Percentiles rank a stretch among this genome's conserved stretches.
Conservation (phyloP, 2,797 vertebrate genomes). For the Rhincodon typus region DNA sequence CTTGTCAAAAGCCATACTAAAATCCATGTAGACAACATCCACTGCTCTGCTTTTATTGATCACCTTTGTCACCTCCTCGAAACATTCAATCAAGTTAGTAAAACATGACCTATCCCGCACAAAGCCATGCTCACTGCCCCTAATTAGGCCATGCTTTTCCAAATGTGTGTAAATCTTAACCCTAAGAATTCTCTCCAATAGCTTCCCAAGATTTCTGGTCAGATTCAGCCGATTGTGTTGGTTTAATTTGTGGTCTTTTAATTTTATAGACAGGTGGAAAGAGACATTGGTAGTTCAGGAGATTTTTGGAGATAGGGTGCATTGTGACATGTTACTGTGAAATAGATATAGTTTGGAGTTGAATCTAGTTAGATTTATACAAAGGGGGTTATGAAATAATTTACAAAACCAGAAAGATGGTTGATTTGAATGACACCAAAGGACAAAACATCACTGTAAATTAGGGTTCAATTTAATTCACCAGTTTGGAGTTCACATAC, state of each 20-base stretch:
- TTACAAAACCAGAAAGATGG: neutral
- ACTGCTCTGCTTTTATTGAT: too few relatives aligned
- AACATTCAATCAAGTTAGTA: too few relatives aligned
- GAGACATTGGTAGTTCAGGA: neutral
- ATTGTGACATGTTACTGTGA: neutral
- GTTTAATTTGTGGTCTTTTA: neutral
- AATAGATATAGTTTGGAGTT: neutral
- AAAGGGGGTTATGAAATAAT: neutral
- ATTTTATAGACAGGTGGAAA: neutral
- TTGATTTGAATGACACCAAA: neutral
- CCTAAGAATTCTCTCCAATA: too few relatives aligned
- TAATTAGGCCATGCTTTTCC: too few relatives aligned
- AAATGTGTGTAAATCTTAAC: too few relatives aligned
- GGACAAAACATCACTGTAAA: neutral
- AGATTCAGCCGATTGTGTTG: neutral
- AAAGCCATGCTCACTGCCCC: too few relatives aligned
- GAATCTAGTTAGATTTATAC: neutral
- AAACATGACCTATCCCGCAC: too few relatives aligned
- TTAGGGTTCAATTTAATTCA: neutral
- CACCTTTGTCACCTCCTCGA: too few relatives aligned
- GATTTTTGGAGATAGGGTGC: neutral
- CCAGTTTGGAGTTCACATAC: neutral
- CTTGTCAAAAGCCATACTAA: too few relatives aligned
- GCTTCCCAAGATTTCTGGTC: too few relatives aligned
- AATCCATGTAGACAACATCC: too few relatives aligned